Percentiles rank a stretch among this genome's conserved stretches.
These are phyloP conservation scores for Budorcas taxicolor DNA, from an alignment of 2,113 vertebrate genomes.

Conservation along the genomic window DNA sequence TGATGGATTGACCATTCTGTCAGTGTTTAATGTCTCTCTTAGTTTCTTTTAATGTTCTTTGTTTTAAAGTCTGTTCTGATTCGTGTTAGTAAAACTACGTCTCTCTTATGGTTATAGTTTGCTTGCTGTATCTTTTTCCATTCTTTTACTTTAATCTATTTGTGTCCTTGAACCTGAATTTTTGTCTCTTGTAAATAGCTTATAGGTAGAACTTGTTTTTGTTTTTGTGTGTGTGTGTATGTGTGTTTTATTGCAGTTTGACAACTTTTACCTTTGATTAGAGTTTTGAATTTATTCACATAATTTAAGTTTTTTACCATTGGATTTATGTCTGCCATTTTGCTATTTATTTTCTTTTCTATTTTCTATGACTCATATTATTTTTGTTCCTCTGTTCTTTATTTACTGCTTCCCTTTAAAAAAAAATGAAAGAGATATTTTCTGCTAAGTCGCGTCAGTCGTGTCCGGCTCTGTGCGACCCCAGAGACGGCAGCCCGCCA, in stretches of 20 bases:
- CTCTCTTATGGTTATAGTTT: not conserved
- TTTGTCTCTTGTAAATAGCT: not conserved
- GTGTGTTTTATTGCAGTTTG: too few species aligned
- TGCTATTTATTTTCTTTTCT: not conserved
- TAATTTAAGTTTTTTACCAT: not conserved
- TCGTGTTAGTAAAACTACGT: not conserved
- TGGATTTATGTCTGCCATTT: not conserved
- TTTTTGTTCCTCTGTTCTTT: not conserved
- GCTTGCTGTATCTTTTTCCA: not conserved
- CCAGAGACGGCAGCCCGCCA: too few species aligned
- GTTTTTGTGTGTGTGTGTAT: not conserved
- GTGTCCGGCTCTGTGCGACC: too few species aligned
- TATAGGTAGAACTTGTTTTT: not conserved
- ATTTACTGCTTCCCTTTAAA: not conserved
- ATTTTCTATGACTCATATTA: not conserved
- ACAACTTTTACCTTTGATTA: not conserved
- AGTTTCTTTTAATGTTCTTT: not conserved
- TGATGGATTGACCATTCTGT: not conserved
- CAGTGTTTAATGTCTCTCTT: not conserved
- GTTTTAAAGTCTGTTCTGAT: not conserved
- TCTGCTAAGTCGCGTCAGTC: not conserved
- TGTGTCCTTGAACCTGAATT: not conserved
- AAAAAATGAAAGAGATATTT: not conserved
- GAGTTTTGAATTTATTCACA: not conserved
- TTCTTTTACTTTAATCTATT: not conserved